Evolutionary conservation across 2,888 invertebrate genomes (phyloP), one percentile per base, ranked within the genome.

Genomic region (Plusia festucae): DNA sequence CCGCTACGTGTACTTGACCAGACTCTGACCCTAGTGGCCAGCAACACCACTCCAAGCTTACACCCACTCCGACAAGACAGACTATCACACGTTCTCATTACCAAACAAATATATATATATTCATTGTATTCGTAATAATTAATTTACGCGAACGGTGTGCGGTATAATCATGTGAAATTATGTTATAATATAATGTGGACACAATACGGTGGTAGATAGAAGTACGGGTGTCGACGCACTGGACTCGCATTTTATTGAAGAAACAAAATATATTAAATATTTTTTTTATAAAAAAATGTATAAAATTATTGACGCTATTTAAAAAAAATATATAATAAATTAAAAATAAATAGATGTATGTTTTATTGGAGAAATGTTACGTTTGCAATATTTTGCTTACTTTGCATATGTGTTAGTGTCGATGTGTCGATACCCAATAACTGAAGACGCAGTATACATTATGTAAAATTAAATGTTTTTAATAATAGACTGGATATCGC

Each of bases 401-500:
- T 51, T 46, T 61, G 65, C 71, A 53, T 60, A 62, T 54, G 5
- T 59, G 27, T 75, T 67, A 65, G 60, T 61, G 76, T 60, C 62
- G 68, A 68, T 76, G 68, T 62, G 75, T 73, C 75, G 78, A 76
- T 60, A 70, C 75, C 78, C 75, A 54, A 22, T 46, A 53, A 53
- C 65, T 55, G 51, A 54, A 67, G 40, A 70, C 20, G 55, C 65
- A 73, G 74, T 79, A 76, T 76, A 80, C 68, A 79, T 72, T 58
- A 62, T 74, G 70, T 70, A 72, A 78, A 76, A 70, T 82, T 73
- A 72, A 74, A 77, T 71, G 72, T 78, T 81, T 82, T 81, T 80
- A 79, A 75, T 51, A 70, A 86, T 84, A 84, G 85, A 86, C 86
- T 86, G 85, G 85, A 80, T 76, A 76, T 75, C 70, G 86, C 86